Evolutionary conservation across 2,888 invertebrate genomes (phyloP).

Genomic region (Drepanosiphum platanoidis): DNA sequence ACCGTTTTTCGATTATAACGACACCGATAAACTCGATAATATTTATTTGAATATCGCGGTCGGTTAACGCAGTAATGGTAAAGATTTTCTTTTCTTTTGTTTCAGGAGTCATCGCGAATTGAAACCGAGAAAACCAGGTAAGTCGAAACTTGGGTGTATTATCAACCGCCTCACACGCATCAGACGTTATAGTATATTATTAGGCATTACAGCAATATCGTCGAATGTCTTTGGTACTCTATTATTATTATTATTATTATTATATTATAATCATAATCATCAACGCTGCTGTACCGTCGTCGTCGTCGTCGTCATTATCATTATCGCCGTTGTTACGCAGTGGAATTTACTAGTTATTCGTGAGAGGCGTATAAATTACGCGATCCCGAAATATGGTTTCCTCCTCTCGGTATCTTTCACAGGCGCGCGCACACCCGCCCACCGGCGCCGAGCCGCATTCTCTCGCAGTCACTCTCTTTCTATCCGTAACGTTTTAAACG

Average conservation of each 20-base stretch:
- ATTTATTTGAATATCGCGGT: no score
- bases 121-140: neutral
- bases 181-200: neutral
- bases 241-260: conserved; percentile 28
- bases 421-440: neutral
- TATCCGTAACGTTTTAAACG: conserved; percentile 23
- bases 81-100: no score
- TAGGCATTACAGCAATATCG: neutral
- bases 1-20: no score
- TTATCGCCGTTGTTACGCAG: neutral
- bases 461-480: neutral
- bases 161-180: neutral
- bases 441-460: neutral
- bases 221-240: neutral
- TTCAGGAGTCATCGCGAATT: neutral
- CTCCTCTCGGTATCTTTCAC: neutral
- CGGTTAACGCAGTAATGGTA: no score
- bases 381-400: conserved; percentile 43
- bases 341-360: conserved; percentile 52
- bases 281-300: neutral
- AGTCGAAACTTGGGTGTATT: neutral
- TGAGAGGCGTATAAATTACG: conserved; percentile 42
- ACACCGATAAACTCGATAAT: no score
- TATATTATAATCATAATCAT: conserved; percentile 28
- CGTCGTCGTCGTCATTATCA: neutral